phyloP scores from a whole-genome alignment of 2,113 vertebrate genomes.

The Pangasianodon gigas region DNA sequence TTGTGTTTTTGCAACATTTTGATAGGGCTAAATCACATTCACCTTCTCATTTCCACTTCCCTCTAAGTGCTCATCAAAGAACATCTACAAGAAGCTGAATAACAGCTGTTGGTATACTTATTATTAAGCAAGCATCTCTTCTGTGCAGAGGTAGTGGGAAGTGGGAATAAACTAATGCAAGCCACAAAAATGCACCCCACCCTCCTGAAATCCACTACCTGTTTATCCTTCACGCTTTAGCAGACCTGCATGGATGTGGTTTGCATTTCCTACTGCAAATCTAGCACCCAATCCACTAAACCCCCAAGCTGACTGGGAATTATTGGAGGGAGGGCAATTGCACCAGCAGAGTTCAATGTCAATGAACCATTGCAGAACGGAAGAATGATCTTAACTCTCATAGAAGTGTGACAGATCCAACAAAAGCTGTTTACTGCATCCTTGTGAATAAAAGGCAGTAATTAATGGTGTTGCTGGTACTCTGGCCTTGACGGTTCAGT shows the following conservation, averaged over 20 bases:
- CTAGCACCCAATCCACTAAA: conserved; percentile 51
- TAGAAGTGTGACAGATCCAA: conserved; percentile 62
- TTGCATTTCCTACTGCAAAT: conserved; percentile 51
- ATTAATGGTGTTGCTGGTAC: conserved; percentile 74
- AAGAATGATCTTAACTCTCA: conserved; percentile 64
- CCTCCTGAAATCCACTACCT: conserved; percentile 31
- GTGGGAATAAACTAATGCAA: conserved; percentile 32
- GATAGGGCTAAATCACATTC: not conserved
- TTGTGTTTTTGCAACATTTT: not conserved
- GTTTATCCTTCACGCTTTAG: conserved; percentile 44
- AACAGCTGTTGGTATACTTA: conserved; percentile 26
- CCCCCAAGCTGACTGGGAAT: conserved; percentile 40
- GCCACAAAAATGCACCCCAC: conserved; percentile 31
- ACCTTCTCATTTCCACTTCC: conserved; percentile 8
- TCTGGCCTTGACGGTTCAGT: conserved; percentile 74
- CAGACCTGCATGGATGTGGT: conserved; percentile 63
- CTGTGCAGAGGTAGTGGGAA: conserved; percentile 25
- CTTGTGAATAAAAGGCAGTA: conserved; percentile 69
- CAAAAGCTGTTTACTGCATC: conserved; percentile 62
- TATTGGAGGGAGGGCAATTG: conserved; percentile 18
- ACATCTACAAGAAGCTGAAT: conserved; percentile 39
- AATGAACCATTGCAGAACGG: conserved; percentile 60
- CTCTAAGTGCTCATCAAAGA: conserved; percentile 54
- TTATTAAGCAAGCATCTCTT: conserved; percentile 24
- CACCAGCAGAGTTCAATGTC: conserved; percentile 55